Base-by-base conservation (phyloP, 37 sponge, comb jelly and placozoan species). In the Chondrosia reniformis region DNA sequence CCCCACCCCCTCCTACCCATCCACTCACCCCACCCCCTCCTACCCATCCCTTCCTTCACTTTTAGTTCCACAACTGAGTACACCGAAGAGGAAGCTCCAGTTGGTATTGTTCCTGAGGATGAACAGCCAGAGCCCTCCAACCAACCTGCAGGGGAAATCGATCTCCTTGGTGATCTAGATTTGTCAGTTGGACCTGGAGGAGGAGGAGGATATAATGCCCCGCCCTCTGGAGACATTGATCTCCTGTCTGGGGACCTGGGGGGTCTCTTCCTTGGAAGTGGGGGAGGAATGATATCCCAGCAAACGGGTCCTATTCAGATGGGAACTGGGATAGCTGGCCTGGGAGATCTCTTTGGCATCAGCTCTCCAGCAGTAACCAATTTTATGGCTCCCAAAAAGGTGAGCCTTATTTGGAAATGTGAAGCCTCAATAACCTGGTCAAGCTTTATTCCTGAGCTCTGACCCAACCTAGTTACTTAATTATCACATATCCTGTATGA, bases 101-200 rank as follows among this genome's bases (percentile, higher is more conserved):
- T 75, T 30, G 67, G 74, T 12, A 40, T 64, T 9, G 55, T 61
- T 21, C 58, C 80, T 13, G 76, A 84, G 38, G 78, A 66, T 41
- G 76, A 73, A 41, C 36, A 76, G 21, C 41, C 81, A 21, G 74
- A 38, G 19, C 21, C 82, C 37, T 77, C 57, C 39, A n/a, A 80
- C 61, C 89, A 79, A 72, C 28, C 15, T 9, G 57, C 45, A 33
- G 86, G 81, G 17, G 88, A 79, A 27, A 87, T 89, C 54, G 63
- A 73, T 27, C 88, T 97, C 59, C 84, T 97, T 45, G 98, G 98
- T 19, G 98, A 97, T 64, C 79, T 95, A 59, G 96, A 95, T 30
- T 76, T 89, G 4, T 76, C 87, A 25, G 44, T 86, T 40, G 77
- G 45, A 22, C 44, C 75, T 33, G 17, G 77, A 9, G 77, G 74